Evolutionary conservation across 2,888 invertebrate species (phyloP).

Genomic region (Thecocarcelia acutangulata): DNA sequence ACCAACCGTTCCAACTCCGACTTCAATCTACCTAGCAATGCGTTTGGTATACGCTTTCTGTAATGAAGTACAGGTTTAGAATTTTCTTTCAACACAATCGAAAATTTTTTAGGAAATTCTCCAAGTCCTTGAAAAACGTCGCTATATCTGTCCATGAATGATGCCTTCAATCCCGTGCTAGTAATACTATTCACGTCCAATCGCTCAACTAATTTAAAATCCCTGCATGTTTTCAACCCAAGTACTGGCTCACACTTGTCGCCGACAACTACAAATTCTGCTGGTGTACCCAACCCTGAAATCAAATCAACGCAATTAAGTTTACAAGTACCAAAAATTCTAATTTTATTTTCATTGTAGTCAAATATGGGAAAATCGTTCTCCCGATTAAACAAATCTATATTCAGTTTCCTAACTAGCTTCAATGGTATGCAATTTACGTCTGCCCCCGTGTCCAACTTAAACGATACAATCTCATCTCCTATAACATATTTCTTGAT

Average conservation of each 20-base stretch:
- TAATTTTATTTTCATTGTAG: neutral
- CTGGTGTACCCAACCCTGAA: neutral
- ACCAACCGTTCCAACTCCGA: neutral
- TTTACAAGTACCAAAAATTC: neutral
- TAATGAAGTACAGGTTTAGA: too few relatives aligned
- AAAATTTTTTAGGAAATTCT: neutral
- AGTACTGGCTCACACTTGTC: neutral
- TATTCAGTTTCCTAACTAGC: neutral
- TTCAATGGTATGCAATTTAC: neutral
- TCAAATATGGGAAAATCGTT: neutral
- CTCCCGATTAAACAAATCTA: neutral
- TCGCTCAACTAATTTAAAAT: neutral
- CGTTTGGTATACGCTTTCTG: neutral
- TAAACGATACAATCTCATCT: neutral
- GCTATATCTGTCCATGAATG: too few relatives aligned
- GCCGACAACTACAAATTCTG: slow-evolving; percentile 1
- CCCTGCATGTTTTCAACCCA: neutral
- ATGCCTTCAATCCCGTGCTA: too few relatives aligned
- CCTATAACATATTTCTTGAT: neutral
- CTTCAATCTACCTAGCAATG: neutral
- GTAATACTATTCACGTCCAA: too few relatives aligned
- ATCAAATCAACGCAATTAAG: neutral
- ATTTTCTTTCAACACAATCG: neutral
- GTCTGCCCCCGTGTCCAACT: slow-evolving; percentile 3
- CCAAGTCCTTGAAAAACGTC: too few relatives aligned